Evolutionary conservation across 2,888 invertebrate genomes (phyloP).

Genomic region (Gibbula magus): DNA sequence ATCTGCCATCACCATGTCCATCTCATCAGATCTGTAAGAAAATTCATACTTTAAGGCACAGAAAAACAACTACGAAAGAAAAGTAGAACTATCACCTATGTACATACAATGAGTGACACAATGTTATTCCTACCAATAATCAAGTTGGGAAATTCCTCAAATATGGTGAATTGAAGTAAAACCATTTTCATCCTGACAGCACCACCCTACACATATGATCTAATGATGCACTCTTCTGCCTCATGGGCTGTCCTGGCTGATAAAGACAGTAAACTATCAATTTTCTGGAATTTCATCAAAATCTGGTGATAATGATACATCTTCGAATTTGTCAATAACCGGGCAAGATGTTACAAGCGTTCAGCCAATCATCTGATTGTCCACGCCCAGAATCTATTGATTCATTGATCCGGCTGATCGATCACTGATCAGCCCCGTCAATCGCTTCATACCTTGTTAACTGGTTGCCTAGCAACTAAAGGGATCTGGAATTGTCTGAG

Average conservation of each 20-base stretch:
- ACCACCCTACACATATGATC: too few species aligned
- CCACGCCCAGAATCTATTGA: conserved; percentile 5
- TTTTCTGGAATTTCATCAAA: conserved; percentile 16
- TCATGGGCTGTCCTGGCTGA: too few species aligned
- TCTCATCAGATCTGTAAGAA: conserved; percentile 76
- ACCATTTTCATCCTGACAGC: too few species aligned
- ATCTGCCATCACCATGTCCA: conserved; percentile 78
- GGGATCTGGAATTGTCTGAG: not conserved
- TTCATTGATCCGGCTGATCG: conserved; percentile 1
- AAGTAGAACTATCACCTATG: not conserved
- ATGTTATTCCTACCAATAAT: too few species aligned
- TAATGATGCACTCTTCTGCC: too few species aligned
- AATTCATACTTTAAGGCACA: too few species aligned
- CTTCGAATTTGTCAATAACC: not conserved
- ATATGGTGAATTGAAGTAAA: too few species aligned
- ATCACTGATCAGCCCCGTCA: conserved; percentile 7
- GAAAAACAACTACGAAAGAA: not conserved
- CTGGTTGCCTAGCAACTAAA: conserved; percentile 18
- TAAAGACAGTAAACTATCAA: not conserved
- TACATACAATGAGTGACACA: too few species aligned
- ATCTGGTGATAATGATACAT: not conserved
- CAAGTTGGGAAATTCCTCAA: too few species aligned
- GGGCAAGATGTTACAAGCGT: not conserved
- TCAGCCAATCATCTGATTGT: not conserved
- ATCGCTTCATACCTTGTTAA: conserved; percentile 20